phyloP scores from a whole-genome alignment of 2,797 vertebrate species.

The Molossus alvarezi region DNA sequence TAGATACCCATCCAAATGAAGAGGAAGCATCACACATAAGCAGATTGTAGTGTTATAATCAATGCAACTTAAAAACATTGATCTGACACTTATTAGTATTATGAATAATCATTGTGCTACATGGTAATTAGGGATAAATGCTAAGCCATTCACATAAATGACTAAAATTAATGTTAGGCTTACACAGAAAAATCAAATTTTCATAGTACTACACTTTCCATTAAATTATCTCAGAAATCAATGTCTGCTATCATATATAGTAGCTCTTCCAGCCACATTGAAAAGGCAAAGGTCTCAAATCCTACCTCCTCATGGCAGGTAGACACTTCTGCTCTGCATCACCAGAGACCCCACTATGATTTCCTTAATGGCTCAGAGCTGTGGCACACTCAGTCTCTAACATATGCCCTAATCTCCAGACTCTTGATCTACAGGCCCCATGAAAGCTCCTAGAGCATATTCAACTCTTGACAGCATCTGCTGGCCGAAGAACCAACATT shows the following conservation, averaged over 20 bases:
- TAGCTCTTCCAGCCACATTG: background rate
- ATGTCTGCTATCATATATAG: background rate
- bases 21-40: background rate
- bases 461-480: background rate
- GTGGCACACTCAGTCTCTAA: background rate
- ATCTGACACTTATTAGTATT: conserved; percentile 72
- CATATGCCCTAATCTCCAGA: background rate
- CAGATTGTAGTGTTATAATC: conserved; percentile 68
- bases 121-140: conserved; percentile 78
- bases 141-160: conserved; percentile 64
- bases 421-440: background rate
- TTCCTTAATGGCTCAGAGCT: background rate
- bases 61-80: conserved; percentile 76
- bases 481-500: background rate
- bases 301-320: background rate
- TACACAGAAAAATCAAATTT: conserved; percentile 79
- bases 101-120: conserved; percentile 73
- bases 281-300: conserved; percentile 33
- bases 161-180: conserved; percentile 78
- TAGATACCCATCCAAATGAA: background rate
- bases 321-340: background rate
- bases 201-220: conserved; percentile 63
- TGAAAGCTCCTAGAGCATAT: background rate
- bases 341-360: background rate
- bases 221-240: conserved; percentile 60